Evolutionary conservation across 2,888 invertebrate species (phyloP), one percentile per base, ranked within the genome.

Genomic region (Polyommatus icarus): DNA sequence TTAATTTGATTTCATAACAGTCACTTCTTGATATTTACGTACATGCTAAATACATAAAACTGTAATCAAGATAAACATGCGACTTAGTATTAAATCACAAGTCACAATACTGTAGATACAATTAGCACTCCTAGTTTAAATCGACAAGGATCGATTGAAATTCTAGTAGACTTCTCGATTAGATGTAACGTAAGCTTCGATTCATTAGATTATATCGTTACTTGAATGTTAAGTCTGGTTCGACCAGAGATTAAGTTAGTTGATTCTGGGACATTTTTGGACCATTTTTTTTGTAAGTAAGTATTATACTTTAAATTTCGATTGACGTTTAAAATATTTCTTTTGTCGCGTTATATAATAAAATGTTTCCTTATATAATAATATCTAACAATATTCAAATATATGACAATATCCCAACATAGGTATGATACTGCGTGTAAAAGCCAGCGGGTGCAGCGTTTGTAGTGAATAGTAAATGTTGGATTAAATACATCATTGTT

Each of bases 91-190:
- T 10, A 40, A 72, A 46, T 75, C 50, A 29, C 40, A 54, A 50
- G 29, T 50, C 75, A 46, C 24, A 24, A 46, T 75, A 75, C 15
- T 75, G 75, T 75, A 75, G 75, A 75, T 29, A 75, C 75, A 75
- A 75, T 73, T 73, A 73, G 75, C 75, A 75, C 75, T 54, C 50
- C 20, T 75, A 75, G 75, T 75, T 75, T 75, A 50, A 20, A 75
- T 75, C 29, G 46, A 40, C 72, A 15, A 40, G 12, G 8, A 8
- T 18, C 40, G 46, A 73, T 75, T 67, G 18, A 54, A 75, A 75
- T 50, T 50, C 15, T 50, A 50, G 75, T 75, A 54, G 75, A 75
- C 24, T 75, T 75, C 15, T 29, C 18, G 46, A 73, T 73, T 73
- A 73, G 73, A 46, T 8, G 7, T 15, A 54, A 54, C 50, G 46